Conservation (phyloP, 2,113 vertebrate species). For the Ornithorhynchus anatinus region DNA sequence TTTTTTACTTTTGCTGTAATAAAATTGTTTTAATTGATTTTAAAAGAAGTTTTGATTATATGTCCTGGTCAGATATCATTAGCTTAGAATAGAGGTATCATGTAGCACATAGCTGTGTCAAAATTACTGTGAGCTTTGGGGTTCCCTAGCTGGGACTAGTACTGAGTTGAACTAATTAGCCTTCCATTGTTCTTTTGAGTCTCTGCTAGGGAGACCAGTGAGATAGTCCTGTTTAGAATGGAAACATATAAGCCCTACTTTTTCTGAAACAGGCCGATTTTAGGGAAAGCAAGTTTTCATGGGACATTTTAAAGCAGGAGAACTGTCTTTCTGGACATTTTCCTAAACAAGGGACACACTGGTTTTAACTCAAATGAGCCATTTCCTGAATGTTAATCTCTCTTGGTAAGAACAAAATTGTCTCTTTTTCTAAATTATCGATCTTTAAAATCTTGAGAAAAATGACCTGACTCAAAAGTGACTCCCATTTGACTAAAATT, state of each 20-base stretch:
- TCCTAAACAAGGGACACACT: no score
- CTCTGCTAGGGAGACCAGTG: slow-evolving; percentile 38
- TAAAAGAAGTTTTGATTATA: slow-evolving; percentile 40
- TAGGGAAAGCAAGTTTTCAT: slow-evolving; percentile 38
- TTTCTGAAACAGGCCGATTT: slow-evolving; percentile 45
- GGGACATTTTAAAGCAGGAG: slow-evolving; percentile 48
- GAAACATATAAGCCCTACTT: slow-evolving; percentile 40
- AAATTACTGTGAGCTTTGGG: slow-evolving; percentile 43
- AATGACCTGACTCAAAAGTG: slow-evolving; percentile 30
- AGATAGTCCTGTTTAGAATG: slow-evolving; percentile 51
- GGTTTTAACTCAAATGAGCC: no score
- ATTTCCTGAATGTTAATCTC: no score
- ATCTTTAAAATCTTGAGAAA: slow-evolving; percentile 18
- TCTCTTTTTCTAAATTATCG: background rate
- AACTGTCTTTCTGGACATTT: no score
- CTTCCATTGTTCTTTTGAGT: slow-evolving; percentile 57
- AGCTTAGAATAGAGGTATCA: slow-evolving; percentile 54
- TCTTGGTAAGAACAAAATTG: slow-evolving; percentile 34
- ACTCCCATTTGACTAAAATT: slow-evolving; percentile 65
- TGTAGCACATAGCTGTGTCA: slow-evolving; percentile 38
- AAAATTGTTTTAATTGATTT: slow-evolving; percentile 40
- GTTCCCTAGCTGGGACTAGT: slow-evolving; percentile 24
- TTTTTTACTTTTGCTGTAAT: slow-evolving; percentile 33
- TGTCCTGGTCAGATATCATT: slow-evolving; percentile 45
- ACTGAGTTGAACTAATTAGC: slow-evolving; percentile 44